phyloP scores from a whole-genome alignment of 2,888 invertebrate genomes.

The Sphaerophoria rueppellii region DNA sequence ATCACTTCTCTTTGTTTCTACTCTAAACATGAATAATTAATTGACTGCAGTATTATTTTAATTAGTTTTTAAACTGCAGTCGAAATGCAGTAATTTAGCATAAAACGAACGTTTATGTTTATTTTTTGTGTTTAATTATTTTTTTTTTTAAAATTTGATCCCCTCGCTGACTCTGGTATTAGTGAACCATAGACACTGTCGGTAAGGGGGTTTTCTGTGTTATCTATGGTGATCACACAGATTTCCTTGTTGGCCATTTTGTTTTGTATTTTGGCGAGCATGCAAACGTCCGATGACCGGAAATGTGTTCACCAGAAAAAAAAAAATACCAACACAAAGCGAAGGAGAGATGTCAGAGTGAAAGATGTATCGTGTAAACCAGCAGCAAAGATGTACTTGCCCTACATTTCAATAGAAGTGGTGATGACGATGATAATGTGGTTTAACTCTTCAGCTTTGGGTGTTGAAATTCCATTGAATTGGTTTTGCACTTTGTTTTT shows the following conservation, averaged over 20 bases:
- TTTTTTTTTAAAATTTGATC: slow-evolving; percentile 23
- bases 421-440: slow-evolving; percentile 47
- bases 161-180: slow-evolving; percentile 13
- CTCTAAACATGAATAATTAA: slow-evolving; percentile 81
- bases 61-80: slow-evolving; percentile 82
- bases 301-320: slow-evolving; percentile 43
- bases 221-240: slow-evolving; percentile 67
- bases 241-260: slow-evolving; percentile 32
- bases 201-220: slow-evolving; percentile 6
- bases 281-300: slow-evolving; percentile 62
- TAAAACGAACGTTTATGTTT: slow-evolving; percentile 61
- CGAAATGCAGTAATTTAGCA: slow-evolving; percentile 73
- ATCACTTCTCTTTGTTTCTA: slow-evolving; percentile 24
- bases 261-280: slow-evolving; percentile 49
- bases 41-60: slow-evolving; percentile 83
- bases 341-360: slow-evolving; percentile 30
- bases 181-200: slow-evolving; percentile 1
- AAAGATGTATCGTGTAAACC: slow-evolving; percentile 49
- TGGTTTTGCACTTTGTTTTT: slow-evolving; percentile 55
- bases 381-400: slow-evolving; percentile 56
- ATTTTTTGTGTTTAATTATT: slow-evolving; percentile 29
- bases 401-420: slow-evolving; percentile 66
- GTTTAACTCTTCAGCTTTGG: slow-evolving; percentile 46
- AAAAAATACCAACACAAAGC: slow-evolving; percentile 10
- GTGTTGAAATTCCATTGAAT: slow-evolving; percentile 68